Base-by-base conservation (phyloP, 2,888 invertebrate genomes). In the Anoncus sp. region DNA sequence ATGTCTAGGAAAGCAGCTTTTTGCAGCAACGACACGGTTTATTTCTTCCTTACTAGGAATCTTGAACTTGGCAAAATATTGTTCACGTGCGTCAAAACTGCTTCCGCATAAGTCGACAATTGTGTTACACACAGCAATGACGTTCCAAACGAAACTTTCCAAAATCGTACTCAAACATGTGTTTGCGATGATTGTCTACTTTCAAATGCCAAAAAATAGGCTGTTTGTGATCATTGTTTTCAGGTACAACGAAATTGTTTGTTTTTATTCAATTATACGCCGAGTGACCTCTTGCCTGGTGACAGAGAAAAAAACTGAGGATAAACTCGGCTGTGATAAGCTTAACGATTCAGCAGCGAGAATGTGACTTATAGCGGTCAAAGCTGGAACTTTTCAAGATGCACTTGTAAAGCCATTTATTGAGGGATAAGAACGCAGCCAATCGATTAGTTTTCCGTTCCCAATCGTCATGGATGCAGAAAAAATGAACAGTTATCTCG, bases 1-100 rank as follows among this genome's bases (percentile, higher is more conserved):
- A 87, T 9, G 40, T 40, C 18, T 66, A 9, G 35, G 27, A n/a
- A 18, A 45, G 9, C 16, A 10, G 18, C 7, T 1, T 14, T 14
- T 12, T 14, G 22, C 38, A 38, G 7, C 31, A 31, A 7, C 31
- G 16, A n/a, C 3, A 3, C 38, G 20, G 12, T 55, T 35, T n/a
- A 4, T 12, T 22, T 16, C 35, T 0, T 4, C 7, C 2, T 18
- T 10, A 35, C 18, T 1, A 53, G 27, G 1, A 10, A 35, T 3
- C n/a, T 16, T 16, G 10, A 7, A 7, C 31, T 31, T 31, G 31
- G 4, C 31, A 7, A 31, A 31, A 31, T 31, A 31, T 31, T 7
- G 31, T 31, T 31, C 31, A 31, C 7, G 31, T 31, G 31, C 31
- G 31, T 31, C 38, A 38, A 38, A 12, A 38, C 10, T 38, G 2